phyloP scores from a whole-genome alignment of 2,113 vertebrate species.

The Protomyctophum bolini region DNA sequence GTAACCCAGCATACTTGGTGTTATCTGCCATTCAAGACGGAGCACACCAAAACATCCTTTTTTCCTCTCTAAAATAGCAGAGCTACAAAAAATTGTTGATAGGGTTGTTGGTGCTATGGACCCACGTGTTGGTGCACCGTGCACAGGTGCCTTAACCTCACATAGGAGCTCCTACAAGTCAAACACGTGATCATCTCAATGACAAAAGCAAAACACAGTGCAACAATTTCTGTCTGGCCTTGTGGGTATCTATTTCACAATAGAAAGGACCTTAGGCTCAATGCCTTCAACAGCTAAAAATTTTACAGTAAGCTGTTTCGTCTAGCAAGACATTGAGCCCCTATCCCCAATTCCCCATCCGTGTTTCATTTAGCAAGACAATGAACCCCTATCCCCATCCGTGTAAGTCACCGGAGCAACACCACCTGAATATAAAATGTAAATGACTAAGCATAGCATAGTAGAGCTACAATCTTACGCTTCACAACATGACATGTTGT shows the following conservation, averaged over 20 bases:
- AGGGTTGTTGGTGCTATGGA: slow-evolving; percentile 96
- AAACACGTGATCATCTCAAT: neutral
- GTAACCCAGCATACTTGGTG: too few species aligned
- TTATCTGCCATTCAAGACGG: too few species aligned
- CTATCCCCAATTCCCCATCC: too few species aligned
- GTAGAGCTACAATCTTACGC: too few species aligned
- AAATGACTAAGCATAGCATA: neutral
- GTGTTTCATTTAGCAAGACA: too few species aligned
- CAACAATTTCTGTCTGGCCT: neutral
- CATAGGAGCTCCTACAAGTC: slow-evolving; percentile 90
- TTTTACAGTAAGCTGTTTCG: neutral
- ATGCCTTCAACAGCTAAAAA: neutral
- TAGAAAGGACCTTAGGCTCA: neutral
- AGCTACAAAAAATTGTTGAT: too few species aligned
- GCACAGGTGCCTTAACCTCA: slow-evolving; percentile 93
- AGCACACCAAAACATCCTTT: too few species aligned
- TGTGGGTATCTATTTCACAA: neutral
- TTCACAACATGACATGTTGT: too few species aligned
- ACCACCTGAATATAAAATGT: neutral
- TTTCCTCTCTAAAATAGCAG: too few species aligned
- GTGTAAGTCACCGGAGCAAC: neutral
- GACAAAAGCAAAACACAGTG: neutral
- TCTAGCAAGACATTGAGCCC: neutral
- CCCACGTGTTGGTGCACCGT: slow-evolving; percentile 98
- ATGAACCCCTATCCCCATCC: neutral